Base-by-base conservation (phyloP, 1,140 invertebrate genomes). In the Nymphalis io region DNA sequence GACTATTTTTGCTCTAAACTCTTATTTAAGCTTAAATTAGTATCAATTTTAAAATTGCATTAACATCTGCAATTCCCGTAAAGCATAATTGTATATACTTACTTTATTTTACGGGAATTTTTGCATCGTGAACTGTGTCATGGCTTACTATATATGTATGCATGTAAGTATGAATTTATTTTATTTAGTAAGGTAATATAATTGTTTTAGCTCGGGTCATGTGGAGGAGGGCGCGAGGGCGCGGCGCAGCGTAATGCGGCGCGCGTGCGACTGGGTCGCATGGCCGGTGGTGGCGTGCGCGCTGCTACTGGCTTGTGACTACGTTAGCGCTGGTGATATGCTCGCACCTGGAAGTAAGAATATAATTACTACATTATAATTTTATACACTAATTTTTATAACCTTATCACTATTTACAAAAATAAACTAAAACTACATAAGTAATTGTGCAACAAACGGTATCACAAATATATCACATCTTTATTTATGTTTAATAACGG, bases 241-340 rank as follows among this genome's bases (percentile, higher is more conserved):
- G 69, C 75, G 75, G 83, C 80, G 76, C 78, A 73, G 82, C 81
- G 80, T 87, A 70, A 87, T 86, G 88, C 73, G 80, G 75, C 82
- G 81, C 78, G 81, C 80, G 77, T 65, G 76, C 77, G 71, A 68
- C 70, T 76, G 75, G 73, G 76, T 78, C 68, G 78, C 77, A 60
- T 83, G 80, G 82, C 80, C 80, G 75, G 80, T 75, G 79, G 81
- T 76, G 75, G 80, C 81, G 68, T 72, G 77, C 53, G 75, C 77
- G 80, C 79, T 89, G 76, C 79, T 89, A 74, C 79, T 89, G 72
- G 81, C 79, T 63, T 78, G 75, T 75, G 78, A 78, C 65, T 73
- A 61, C 61, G 68, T 75, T 57, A 66, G 68, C 63, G 79, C 80
- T 63, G 64, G 65, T 40, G 84, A 84, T 16, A 73, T 79, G 23